These are phyloP conservation scores for Leucophora obtusa DNA, from an alignment of 2,888 invertebrate species.

Conservation along the genomic window DNA sequence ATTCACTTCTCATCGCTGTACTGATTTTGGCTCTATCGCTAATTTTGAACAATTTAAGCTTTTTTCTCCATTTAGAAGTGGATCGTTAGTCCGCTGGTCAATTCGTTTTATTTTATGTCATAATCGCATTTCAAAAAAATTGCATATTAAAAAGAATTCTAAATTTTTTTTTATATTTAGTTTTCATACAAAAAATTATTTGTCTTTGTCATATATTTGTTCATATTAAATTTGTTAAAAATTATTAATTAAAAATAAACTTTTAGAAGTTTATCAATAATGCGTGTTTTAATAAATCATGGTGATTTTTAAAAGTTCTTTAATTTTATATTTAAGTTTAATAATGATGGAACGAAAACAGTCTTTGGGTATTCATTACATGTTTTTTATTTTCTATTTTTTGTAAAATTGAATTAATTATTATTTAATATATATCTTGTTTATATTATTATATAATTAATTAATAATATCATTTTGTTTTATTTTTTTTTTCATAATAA, in stretches of 20 bases:
- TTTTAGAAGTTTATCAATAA: constrained; percentile 49
- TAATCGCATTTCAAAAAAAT: no score
- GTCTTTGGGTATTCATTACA: constrained; percentile 79
- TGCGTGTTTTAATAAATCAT: constrained; percentile 59
- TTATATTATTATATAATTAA: constrained; percentile 44
- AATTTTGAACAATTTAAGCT: no score
- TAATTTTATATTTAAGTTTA: constrained; percentile 54
- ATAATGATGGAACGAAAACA: constrained; percentile 79
- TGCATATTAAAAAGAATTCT: no score
- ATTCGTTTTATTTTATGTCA: no score
- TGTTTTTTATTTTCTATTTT: constrained; percentile 46
- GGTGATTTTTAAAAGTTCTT: constrained; percentile 47
- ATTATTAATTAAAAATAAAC: constrained; percentile 9
- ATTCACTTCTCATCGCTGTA: no score
- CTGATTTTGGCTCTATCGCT: no score
- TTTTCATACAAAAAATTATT: no score
- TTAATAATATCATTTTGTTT: constrained; percentile 58
- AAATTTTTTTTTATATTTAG: no score
- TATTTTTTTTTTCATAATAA: constrained; percentile 49
- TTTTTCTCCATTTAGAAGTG: no score
- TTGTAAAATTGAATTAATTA: constrained; percentile 56
- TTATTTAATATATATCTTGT: constrained; percentile 44
- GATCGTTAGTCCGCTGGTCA: no score
- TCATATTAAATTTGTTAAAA: neutral
- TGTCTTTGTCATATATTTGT: constrained; percentile 24